Evolutionary conservation across 2,113 vertebrate genomes (phyloP).

Genomic region (Lamprologus sp.): DNA sequence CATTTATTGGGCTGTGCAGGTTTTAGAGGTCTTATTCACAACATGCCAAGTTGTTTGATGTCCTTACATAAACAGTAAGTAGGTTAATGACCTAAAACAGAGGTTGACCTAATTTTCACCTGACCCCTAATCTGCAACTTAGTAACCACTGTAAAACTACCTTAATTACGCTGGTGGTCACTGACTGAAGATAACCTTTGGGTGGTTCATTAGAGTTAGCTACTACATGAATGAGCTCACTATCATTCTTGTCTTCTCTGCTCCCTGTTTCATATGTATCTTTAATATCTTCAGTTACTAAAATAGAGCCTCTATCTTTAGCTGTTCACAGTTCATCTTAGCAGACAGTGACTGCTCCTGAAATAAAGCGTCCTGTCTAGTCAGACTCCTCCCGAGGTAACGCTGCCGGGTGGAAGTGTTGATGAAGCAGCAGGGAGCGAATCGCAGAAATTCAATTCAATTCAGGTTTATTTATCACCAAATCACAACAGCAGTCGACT

Average conservation of each 20-base stretch:
- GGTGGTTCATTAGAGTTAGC: slow-evolving; percentile 5
- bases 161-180: background rate
- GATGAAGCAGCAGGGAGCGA: slow-evolving; percentile 19
- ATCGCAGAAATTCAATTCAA: background rate
- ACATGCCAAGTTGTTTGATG: background rate
- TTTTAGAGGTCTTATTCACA: background rate
- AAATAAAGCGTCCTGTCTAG: slow-evolving; percentile 45
- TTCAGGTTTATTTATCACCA: background rate
- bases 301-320: slow-evolving; percentile 69
- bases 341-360: slow-evolving; percentile 49
- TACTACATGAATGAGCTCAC: slow-evolving; percentile 16
- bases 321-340: slow-evolving; percentile 58
- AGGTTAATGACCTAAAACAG: slow-evolving; percentile 14
- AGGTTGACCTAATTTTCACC: slow-evolving; percentile 1
- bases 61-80: background rate
- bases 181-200: slow-evolving; percentile 1
- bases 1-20: background rate
- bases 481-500: background rate
- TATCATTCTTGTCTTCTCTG: slow-evolving; percentile 38
- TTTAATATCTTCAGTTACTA: slow-evolving; percentile 54
- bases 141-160: background rate
- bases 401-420: slow-evolving; percentile 22
- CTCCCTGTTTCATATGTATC: slow-evolving; percentile 50
- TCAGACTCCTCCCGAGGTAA: slow-evolving; percentile 28
- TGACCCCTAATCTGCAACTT: background rate